A percentile compares a stretch with the other conserved stretches of the same genome.
phyloP scores from a whole-genome alignment of 2,888 invertebrate species.

The Drosophila meridionalis region DNA sequence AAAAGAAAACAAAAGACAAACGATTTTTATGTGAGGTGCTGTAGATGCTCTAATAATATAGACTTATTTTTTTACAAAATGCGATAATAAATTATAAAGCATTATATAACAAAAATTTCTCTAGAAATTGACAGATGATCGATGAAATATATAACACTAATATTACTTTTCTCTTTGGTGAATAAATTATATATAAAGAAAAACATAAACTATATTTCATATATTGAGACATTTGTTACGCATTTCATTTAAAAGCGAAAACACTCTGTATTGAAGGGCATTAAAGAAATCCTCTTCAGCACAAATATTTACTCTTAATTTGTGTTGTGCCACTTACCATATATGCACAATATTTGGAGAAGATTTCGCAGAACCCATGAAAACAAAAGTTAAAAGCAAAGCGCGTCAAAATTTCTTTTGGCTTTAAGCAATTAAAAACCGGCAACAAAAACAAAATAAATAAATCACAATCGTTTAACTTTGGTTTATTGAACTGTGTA shows the following conservation, averaged over 20 bases:
- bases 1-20: not conserved
- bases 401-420: slow-evolving; percentile 18
- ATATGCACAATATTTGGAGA: slow-evolving; percentile 10
- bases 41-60: not conserved
- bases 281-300: not conserved
- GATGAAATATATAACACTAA: too few species aligned
- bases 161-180: too few species aligned
- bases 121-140: not conserved
- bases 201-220: too few species aligned
- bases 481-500: slow-evolving; percentile 63
- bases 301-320: slow-evolving; percentile 13
- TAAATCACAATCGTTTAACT: slow-evolving; percentile 18
- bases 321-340: slow-evolving; percentile 34
- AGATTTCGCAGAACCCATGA: slow-evolving; percentile 30
- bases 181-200: too few species aligned
- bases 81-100: not conserved
- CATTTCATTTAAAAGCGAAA: not conserved
- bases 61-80: not conserved
- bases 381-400: slow-evolving; percentile 29
- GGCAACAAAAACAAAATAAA: slow-evolving; percentile 7
- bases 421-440: slow-evolving; percentile 21
- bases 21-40: not conserved
- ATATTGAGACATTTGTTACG: not conserved
- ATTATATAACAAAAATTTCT: not conserved
- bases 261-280: not conserved